Evolutionary conservation across 2,888 invertebrate genomes (phyloP), one percentile per base, ranked within the genome.

Genomic region (Cyaniris semiargus): DNA sequence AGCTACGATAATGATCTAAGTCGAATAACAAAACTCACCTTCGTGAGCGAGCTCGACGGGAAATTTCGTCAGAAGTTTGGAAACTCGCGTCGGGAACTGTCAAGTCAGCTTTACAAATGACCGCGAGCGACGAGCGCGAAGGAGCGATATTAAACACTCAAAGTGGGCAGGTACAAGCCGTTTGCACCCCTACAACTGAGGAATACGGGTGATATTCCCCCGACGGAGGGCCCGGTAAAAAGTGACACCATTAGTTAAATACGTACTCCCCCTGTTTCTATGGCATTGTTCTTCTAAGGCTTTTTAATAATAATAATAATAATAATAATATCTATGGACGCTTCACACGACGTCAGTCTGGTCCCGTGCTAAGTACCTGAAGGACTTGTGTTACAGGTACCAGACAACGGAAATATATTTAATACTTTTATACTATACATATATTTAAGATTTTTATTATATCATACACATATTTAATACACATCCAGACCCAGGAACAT

Each of bases 51-150:
- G 21, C 15, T 27, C 66, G 34, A 34, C 34, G 34, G 66, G 23
- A 76, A 60, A 15, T 23, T 76, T 38, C 23, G 10, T 21, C 21
- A 44, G 44, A 23, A 66, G 58, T 34, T 34, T 48, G 75, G 23
- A 74, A 74, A 74, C 60, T 18, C 10, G 48, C 79, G 70, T 72
- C 79, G 71, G 79, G 79, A 88, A 86, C 83, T 88, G 90, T 86
- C 88, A 87, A 88, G 87, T 88, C 88, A 89, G 86, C 84, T 81
- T 81, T 82, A 89, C 86, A 88, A 90, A 90, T 87, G 87, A 89
- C 87, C 88, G 85, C 80, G 84, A 87, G 85, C 87, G 85, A 85
- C 80, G 84, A 87, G 85, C 87, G 85, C 89, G 90, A 90, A 90
- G 85, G 85, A 86, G 86, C 88, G 86, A 86, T 86, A 88, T 87